These are phyloP conservation scores for Bagarius yarrelli DNA, from an alignment of 2,113 vertebrate species.

Conservation along the genomic window DNA sequence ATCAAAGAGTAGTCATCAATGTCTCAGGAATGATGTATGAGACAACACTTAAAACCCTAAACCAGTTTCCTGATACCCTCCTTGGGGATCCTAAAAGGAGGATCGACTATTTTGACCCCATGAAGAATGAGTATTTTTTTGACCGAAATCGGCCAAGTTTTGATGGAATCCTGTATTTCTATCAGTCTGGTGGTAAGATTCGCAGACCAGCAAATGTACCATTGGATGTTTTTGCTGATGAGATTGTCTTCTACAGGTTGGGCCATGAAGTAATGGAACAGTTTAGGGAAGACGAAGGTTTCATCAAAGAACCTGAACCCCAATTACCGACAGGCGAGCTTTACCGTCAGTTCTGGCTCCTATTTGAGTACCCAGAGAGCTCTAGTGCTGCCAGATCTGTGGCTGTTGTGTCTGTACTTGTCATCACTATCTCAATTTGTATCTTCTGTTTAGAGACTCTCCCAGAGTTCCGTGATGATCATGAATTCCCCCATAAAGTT, in stretches of 20 bases:
- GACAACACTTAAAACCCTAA: slow-evolving; percentile 87
- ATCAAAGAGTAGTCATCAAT: slow-evolving; percentile 91
- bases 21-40: slow-evolving; percentile 92
- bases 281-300: slow-evolving; percentile 93
- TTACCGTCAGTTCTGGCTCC: slow-evolving; percentile 91
- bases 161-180: slow-evolving; percentile 95
- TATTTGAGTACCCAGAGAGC: slow-evolving; percentile 96
- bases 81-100: slow-evolving; percentile 87
- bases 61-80: slow-evolving; percentile 88
- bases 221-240: slow-evolving; percentile 89
- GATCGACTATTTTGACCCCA: slow-evolving; percentile 90
- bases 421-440: slow-evolving; percentile 93
- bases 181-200: slow-evolving; percentile 92
- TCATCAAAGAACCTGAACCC: slow-evolving; percentile 87
- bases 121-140: slow-evolving; percentile 97
- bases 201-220: slow-evolving; percentile 92
- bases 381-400: slow-evolving; percentile 87
- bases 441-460: slow-evolving; percentile 97
- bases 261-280: slow-evolving; percentile 92
- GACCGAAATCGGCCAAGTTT: slow-evolving; percentile 96
- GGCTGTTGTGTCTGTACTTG: slow-evolving; percentile 88
- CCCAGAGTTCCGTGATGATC: slow-evolving; percentile 89
- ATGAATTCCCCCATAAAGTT: slow-evolving; percentile 47
- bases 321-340: slow-evolving; percentile 85
- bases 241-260: slow-evolving; percentile 93